These are phyloP conservation scores for Chloropsis cyanopogon DNA, from an alignment of 2,113 vertebrate species.

Conservation along the genomic window DNA sequence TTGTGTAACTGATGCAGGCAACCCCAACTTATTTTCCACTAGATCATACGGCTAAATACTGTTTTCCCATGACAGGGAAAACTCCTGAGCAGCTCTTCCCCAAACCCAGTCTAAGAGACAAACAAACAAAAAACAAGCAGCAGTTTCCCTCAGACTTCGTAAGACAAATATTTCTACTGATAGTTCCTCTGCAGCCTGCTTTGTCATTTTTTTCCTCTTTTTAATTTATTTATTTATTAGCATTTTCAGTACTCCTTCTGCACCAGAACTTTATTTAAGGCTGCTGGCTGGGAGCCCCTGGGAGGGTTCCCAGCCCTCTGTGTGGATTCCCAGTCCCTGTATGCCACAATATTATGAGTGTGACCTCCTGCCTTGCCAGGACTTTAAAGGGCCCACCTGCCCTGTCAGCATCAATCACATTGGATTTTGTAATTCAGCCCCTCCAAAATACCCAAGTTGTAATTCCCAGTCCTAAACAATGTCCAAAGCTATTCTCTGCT, in stretches of 20 bases:
- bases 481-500: background rate
- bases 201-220: background rate
- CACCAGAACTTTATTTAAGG: slow-evolving; percentile 25
- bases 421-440: background rate
- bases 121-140: background rate
- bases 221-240: background rate
- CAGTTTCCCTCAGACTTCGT: background rate
- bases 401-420: background rate
- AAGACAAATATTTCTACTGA: background rate
- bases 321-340: background rate
- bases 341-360: background rate
- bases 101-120: background rate
- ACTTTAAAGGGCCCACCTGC: slow-evolving; percentile 20
- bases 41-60: background rate
- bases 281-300: background rate
- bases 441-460: background rate
- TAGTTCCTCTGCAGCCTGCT: background rate
- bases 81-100: background rate
- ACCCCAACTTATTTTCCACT: background rate
- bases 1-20: fast-evolving
- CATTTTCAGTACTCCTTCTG: background rate
- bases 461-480: background rate
- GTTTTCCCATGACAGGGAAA: background rate
- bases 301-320: slow-evolving; percentile 20
- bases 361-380: slow-evolving; percentile 6